Conservation (phyloP, 2,113 vertebrate species). For the Microtus pennsylvanicus region DNA sequence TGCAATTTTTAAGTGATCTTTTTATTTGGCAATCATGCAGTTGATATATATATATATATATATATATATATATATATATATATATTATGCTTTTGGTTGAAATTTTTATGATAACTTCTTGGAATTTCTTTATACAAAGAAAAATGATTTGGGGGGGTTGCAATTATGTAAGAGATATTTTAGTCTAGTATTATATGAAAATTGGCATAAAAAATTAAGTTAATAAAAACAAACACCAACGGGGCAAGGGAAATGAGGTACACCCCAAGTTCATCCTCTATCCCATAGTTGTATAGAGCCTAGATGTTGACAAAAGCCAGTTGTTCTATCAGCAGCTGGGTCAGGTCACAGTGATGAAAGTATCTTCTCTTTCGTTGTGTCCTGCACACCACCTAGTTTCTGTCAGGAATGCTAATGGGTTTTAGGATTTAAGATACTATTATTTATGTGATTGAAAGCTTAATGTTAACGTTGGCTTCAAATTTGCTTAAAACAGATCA, state of each 20-base stretch:
- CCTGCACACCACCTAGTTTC: neutral
- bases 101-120: neutral
- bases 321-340: neutral
- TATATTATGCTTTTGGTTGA: neutral
- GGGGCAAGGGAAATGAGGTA: neutral
- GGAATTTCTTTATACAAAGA: neutral
- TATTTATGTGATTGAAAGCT: conserved; percentile 14
- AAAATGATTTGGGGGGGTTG: neutral
- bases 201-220: neutral
- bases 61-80: neutral
- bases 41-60: neutral
- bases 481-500: conserved; percentile 48
- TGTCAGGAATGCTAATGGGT: neutral
- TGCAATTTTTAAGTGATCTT: neutral
- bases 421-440: neutral
- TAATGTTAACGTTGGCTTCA: conserved; percentile 1
- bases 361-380: neutral
- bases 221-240: neutral
- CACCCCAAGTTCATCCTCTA: neutral
- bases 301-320: neutral
- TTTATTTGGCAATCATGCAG: neutral
- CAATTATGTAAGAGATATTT: neutral
- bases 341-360: accelerated
- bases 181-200: neutral
- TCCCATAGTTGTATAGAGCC: neutral